Percentiles rank a stretch among this genome's conserved stretches.
Conservation (phyloP, 2,113 vertebrate genomes). For the Parotia lawesii region DNA sequence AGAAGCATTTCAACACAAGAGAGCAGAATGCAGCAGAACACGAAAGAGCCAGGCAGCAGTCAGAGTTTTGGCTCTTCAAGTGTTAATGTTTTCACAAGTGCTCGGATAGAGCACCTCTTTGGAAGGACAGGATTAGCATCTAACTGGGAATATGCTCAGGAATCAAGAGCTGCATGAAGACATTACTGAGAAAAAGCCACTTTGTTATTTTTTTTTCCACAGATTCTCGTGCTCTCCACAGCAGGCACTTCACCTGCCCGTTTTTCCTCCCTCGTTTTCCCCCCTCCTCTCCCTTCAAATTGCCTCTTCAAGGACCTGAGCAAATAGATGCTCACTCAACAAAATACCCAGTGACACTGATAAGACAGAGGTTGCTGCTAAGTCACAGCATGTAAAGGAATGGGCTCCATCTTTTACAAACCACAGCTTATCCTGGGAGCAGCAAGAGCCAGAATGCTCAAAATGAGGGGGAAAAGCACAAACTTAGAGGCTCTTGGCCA, state of each 20-base stretch:
- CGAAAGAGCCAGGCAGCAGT: constrained; percentile 11
- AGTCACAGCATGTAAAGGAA: neutral
- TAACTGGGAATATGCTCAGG: neutral
- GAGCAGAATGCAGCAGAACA: neutral
- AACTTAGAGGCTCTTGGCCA: neutral
- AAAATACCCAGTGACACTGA: neutral
- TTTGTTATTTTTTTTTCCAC: neutral
- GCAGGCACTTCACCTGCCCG: neutral
- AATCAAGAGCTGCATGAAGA: neutral
- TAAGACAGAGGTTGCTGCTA: neutral
- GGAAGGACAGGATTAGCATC: constrained; percentile 17
- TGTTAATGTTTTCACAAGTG: constrained; percentile 41
- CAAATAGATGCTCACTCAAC: constrained; percentile 6
- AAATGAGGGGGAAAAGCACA: neutral
- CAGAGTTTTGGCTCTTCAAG: constrained; percentile 31
- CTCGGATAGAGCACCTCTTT: constrained; percentile 18
- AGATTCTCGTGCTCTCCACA: neutral
- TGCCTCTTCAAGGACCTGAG: neutral
- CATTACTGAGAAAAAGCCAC: neutral
- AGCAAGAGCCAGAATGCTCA: neutral
- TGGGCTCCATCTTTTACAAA: neutral
- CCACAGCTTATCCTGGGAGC: neutral
- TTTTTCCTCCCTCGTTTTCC: neutral
- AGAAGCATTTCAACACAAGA: neutral
- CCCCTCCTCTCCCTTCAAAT: neutral